phyloP scores from a whole-genome alignment of 1,140 invertebrate species.

The Phortica variegata region DNA sequence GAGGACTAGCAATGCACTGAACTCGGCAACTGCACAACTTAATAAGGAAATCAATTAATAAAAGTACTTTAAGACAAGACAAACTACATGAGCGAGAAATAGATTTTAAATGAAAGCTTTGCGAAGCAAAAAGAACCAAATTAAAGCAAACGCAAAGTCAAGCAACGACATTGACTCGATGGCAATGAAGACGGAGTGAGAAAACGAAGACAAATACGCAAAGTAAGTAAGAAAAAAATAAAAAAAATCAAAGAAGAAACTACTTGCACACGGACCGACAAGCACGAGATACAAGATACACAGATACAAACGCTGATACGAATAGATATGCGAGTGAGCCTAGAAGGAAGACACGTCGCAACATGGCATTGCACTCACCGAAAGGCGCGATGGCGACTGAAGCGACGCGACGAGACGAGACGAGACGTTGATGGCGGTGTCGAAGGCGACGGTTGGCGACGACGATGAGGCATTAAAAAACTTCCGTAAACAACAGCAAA shows the following conservation, averaged over 20 bases:
- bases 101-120: constrained; percentile 50
- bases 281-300: too few species aligned
- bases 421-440: too few species aligned
- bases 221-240: too few species aligned
- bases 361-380: constrained; percentile 47
- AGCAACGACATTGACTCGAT: constrained; percentile 39
- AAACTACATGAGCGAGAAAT: constrained; percentile 38
- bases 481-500: constrained; percentile 44
- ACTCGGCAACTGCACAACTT: constrained; percentile 20
- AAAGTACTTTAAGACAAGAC: constrained; percentile 12
- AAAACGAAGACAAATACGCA: not conserved
- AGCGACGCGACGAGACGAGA: constrained; percentile 11
- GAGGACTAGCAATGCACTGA: constrained; percentile 16
- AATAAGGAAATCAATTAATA: constrained; percentile 56
- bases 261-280: too few species aligned
- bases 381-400: constrained; percentile 8
- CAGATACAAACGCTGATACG: not conserved
- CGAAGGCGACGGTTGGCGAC: too few species aligned
- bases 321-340: too few species aligned
- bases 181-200: constrained; percentile 1
- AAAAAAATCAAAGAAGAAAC: too few species aligned
- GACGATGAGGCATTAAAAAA: constrained; percentile 26
- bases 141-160: constrained; percentile 12
- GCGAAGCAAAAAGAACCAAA: constrained; percentile 22
- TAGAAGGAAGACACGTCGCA: constrained; percentile 4